These are phyloP conservation scores for Dynastes maya DNA, from an alignment of 2,888 invertebrate species.

Conservation along the genomic window DNA sequence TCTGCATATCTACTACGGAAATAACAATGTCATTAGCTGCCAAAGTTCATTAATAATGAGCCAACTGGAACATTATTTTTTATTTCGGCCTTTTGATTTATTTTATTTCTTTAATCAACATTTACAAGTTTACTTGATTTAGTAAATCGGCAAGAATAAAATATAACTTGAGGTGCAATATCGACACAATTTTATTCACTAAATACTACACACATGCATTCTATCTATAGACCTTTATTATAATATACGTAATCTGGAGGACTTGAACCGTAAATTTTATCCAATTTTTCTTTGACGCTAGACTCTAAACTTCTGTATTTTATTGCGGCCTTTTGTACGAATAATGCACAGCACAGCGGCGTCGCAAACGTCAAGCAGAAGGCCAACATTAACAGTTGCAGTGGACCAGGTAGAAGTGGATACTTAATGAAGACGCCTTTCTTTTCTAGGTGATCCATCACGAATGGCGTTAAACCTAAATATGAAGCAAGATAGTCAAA, in stretches of 20 bases:
- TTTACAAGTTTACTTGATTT: too few species aligned
- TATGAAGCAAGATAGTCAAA: too few species aligned
- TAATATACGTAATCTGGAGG: conserved; percentile 25
- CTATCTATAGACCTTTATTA: conserved; percentile 37
- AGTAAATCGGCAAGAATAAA: background rate
- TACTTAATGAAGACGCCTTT: conserved; percentile 76
- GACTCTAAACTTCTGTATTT: conserved; percentile 80
- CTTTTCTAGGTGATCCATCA: conserved; percentile 82
- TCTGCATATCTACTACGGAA: too few species aligned
- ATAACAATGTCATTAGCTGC: too few species aligned
- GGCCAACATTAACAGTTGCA: conserved; percentile 82
- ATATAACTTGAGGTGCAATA: background rate
- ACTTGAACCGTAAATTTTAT: conserved; percentile 15
- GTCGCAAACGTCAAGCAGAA: conserved; percentile 91
- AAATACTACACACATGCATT: background rate
- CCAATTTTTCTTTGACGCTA: conserved; percentile 71
- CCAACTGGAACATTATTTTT: too few species aligned
- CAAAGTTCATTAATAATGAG: too few species aligned
- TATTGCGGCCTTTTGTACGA: conserved; percentile 89
- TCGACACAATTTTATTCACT: background rate
- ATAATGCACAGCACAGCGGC: conserved; percentile 96
- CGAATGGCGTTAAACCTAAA: conserved; percentile 81
- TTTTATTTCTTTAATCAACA: too few species aligned
- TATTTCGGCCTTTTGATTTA: too few species aligned
- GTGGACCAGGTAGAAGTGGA: conserved; percentile 82